Percentiles rank a stretch among this genome's conserved stretches.
Evolutionary conservation across 2,113 vertebrate genomes (phyloP).

Genomic region (Aegithalos caudatus): DNA sequence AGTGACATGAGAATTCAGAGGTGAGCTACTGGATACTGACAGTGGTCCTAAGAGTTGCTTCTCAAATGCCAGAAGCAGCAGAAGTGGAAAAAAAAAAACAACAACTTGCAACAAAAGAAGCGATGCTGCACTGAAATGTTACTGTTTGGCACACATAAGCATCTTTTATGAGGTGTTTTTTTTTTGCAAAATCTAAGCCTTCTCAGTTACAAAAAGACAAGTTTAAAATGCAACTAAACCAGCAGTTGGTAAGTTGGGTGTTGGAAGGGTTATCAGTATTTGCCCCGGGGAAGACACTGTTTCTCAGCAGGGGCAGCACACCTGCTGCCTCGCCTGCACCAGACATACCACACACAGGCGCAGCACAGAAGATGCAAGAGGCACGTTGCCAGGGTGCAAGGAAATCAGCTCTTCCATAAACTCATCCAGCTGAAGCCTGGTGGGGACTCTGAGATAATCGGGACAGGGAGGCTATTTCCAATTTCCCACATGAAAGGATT

Average conservation of each 20-base stretch:
- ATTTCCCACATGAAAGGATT: not conserved
- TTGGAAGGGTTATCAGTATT: not conserved
- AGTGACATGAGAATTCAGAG: not conserved
- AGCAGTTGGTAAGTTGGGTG: not conserved
- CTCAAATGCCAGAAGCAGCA: not conserved
- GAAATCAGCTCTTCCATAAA: not conserved
- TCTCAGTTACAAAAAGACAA: not conserved
- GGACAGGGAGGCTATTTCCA: not conserved
- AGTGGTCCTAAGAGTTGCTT: not conserved
- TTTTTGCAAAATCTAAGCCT: not conserved
- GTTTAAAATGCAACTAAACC: not conserved
- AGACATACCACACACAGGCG: not conserved
- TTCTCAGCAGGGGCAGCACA: not conserved
- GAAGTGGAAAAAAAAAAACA: too few relatives aligned
- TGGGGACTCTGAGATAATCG: not conserved
- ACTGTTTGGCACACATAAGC: not conserved
- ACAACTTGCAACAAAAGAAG: not conserved
- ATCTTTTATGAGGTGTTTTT: not conserved
- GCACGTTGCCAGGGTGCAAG: fast-evolving
- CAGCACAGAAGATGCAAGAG: not conserved
- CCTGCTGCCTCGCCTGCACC: not conserved
- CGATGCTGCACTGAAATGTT: not conserved
- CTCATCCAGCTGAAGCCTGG: not conserved
- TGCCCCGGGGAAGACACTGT: not conserved
- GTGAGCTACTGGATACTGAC: not conserved